Percentiles rank a stretch among this genome's conserved stretches.
Evolutionary conservation across 2,797 vertebrate genomes (phyloP).

Genomic region (Urophycis tenuis): DNA sequence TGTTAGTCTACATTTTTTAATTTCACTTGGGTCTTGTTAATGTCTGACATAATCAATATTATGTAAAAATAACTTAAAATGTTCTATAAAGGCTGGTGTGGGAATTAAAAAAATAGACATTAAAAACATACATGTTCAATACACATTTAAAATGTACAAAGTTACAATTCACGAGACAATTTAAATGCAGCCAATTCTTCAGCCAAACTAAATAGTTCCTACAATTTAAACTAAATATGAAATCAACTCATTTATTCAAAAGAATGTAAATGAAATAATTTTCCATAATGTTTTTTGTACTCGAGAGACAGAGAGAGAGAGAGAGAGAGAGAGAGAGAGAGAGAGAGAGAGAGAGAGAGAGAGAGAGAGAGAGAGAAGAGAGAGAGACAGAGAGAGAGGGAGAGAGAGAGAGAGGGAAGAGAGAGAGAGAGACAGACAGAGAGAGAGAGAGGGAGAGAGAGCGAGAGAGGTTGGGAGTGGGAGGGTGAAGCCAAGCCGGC

Average conservation of each 20-base stretch:
- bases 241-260: not conserved
- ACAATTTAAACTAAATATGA: not conserved
- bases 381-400: conserved; percentile 39
- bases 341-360: too few relatives aligned
- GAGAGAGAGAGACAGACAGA: too few relatives aligned
- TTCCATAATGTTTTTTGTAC: not conserved
- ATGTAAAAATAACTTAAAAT: too few relatives aligned
- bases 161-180: too few relatives aligned
- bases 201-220: not conserved
- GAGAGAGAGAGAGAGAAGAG: conserved; percentile 46
- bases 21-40: too few relatives aligned
- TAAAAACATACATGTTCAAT: too few relatives aligned
- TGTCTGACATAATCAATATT: too few relatives aligned
- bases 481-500: conserved; percentile 49
- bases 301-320: not conserved
- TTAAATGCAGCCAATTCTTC: not conserved
- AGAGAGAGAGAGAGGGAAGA: not conserved
- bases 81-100: too few relatives aligned
- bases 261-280: not conserved
- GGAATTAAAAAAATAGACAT: too few relatives aligned
- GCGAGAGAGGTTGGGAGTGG: conserved; percentile 43
- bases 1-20: not conserved
- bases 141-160: not conserved
- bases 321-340: not conserved
- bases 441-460: conserved; percentile 20